Conservation (phyloP, 2,113 vertebrate genomes). For the Nycticryphes semicollaris region DNA sequence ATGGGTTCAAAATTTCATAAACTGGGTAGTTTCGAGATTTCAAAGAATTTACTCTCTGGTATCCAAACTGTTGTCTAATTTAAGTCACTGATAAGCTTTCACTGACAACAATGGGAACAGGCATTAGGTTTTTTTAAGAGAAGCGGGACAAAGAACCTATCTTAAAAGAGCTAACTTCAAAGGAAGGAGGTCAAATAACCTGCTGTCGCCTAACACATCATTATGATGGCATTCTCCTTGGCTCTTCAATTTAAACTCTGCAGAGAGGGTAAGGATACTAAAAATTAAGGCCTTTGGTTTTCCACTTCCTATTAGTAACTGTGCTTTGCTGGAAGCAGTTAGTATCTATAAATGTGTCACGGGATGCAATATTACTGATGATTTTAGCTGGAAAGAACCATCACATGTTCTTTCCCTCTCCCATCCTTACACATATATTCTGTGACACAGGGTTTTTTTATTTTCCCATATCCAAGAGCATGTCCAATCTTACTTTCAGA, state of each 20-base stretch:
- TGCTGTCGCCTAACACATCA: background rate
- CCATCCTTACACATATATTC: background rate
- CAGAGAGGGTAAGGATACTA: conserved; percentile 4
- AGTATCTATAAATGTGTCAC: background rate
- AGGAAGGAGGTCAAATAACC: conserved; percentile 43
- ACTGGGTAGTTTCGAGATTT: background rate
- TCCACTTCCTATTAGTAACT: conserved; percentile 33
- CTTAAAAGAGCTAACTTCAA: conserved; percentile 38
- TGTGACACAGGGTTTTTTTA: background rate
- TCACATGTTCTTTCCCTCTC: background rate
- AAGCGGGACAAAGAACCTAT: conserved; percentile 21
- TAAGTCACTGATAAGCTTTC: conserved; percentile 16
- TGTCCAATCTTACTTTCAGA: background rate
- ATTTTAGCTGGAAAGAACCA: background rate
- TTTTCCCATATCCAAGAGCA: background rate
- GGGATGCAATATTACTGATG: background rate
- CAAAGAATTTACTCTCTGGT: background rate
- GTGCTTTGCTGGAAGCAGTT: conserved; percentile 28
- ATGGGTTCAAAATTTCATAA: background rate
- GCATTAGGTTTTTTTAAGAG: conserved; percentile 3
- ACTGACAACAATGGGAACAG: conserved; percentile 4
- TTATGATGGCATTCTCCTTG: conserved; percentile 1
- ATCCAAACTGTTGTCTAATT: background rate
- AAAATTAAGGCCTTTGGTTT: background rate
- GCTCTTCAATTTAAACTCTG: conserved; percentile 17